Conservation (phyloP, 2,113 vertebrate genomes). For the Cyanoderma ruficeps region DNA sequence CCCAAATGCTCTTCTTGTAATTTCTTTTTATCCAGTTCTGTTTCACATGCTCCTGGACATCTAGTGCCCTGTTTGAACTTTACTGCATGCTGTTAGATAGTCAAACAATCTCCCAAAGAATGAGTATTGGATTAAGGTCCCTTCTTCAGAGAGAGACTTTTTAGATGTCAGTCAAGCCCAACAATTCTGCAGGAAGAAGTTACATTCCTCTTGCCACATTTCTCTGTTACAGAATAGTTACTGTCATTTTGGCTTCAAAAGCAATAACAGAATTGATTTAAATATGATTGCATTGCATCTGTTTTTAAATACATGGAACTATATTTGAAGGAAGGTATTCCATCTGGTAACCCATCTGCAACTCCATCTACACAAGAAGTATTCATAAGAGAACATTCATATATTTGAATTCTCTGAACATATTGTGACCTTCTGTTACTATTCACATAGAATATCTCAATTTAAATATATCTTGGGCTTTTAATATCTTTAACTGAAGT, state of each 20-base stretch:
- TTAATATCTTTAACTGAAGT: constrained; percentile 47
- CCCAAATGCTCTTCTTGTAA: background rate
- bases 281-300: constrained; percentile 31
- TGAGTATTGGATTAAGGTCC: background rate
- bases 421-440: constrained; percentile 69
- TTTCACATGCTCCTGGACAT: background rate
- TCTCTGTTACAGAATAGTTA: constrained; percentile 8
- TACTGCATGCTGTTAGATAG: background rate
- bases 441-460: constrained; percentile 35
- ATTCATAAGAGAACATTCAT: constrained; percentile 65
- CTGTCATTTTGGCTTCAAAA: constrained; percentile 34
- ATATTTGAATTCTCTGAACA: constrained; percentile 55
- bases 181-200: background rate
- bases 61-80: background rate
- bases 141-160: background rate
- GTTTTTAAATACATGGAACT: constrained; percentile 28
- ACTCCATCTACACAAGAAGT: constrained; percentile 20
- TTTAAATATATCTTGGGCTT: constrained; percentile 24
- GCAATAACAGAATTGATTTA: constrained; percentile 53
- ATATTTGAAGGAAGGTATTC: constrained; percentile 50
- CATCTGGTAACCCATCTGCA: constrained; percentile 68
- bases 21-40: background rate
- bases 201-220: background rate
- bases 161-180: background rate
- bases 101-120: background rate